phyloP scores from a whole-genome alignment of 2,113 vertebrate genomes.

The Micromys minutus region DNA sequence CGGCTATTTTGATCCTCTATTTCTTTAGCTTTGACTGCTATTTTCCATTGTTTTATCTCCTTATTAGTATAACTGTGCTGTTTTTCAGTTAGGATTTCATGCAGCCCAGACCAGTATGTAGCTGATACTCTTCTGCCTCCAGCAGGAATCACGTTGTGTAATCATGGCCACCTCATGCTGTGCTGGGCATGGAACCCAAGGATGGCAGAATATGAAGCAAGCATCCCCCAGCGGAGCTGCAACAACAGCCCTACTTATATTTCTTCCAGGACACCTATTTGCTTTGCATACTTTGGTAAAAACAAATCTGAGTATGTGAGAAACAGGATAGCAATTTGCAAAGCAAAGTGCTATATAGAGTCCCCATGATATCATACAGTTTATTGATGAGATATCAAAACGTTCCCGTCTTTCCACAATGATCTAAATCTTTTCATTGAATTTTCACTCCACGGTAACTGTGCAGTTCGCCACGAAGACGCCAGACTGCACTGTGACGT shows the following conservation, averaged over 20 bases:
- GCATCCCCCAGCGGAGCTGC: not conserved
- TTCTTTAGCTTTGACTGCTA: not conserved
- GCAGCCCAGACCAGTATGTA: not conserved
- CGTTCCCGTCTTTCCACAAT: slow-evolving; percentile 51
- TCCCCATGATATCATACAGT: slow-evolving; percentile 11
- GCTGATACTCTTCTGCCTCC: not conserved
- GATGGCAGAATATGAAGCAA: accelerated
- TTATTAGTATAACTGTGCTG: not conserved
- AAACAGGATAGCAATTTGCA: slow-evolving; percentile 21
- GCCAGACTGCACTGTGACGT: slow-evolving; percentile 62
- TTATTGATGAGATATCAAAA: slow-evolving; percentile 54
- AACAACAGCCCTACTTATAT: not conserved
- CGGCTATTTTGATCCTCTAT: slow-evolving; percentile 12
- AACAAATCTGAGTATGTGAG: slow-evolving; percentile 29
- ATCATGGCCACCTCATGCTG: too few species aligned
- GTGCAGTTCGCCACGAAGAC: not conserved
- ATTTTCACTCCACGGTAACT: slow-evolving; percentile 28
- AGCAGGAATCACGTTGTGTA: not conserved
- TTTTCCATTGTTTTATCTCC: slow-evolving; percentile 25
- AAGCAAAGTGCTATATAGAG: slow-evolving; percentile 9
- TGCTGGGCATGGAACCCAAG: not conserved
- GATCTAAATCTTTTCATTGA: slow-evolving; percentile 54
- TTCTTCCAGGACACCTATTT: slow-evolving; percentile 11
- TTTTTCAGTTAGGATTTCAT: not conserved
- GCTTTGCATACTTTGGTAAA: slow-evolving; percentile 42